Percentiles rank a stretch among this genome's conserved stretches.
Conservation (phyloP, 2,113 vertebrate species). For the Chunga burmeisteri region DNA sequence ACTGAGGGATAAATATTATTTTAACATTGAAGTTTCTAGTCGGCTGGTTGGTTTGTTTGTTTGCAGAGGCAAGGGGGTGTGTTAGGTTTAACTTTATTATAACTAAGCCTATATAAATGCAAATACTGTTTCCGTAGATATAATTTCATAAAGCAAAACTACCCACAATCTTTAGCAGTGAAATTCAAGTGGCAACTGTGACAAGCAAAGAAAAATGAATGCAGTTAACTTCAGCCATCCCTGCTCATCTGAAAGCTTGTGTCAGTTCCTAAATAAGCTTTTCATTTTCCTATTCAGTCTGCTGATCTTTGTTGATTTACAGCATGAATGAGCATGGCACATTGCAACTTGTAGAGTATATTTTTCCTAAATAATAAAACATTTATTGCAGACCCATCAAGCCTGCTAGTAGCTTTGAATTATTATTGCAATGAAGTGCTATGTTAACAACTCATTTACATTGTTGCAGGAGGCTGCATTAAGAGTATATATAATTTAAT, state of each 20-base stretch:
- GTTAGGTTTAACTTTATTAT: constrained; percentile 65
- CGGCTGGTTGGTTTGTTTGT: constrained; percentile 36
- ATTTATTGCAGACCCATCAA: constrained; percentile 79
- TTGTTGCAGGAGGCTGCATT: constrained; percentile 55
- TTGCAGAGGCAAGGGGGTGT: constrained; percentile 15
- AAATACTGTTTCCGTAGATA: constrained; percentile 70
- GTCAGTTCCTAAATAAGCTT: constrained; percentile 83
- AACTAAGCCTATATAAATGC: constrained; percentile 76
- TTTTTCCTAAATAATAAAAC: constrained; percentile 82
- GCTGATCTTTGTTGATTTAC: constrained; percentile 84
- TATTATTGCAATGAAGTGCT: constrained; percentile 72
- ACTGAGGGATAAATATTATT: neutral
- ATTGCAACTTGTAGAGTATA: constrained; percentile 73
- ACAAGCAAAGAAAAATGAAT: constrained; percentile 81
- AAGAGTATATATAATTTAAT: constrained; percentile 67
- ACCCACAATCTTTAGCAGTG: constrained; percentile 75
- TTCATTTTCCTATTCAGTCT: constrained; percentile 81
- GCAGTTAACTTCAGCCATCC: constrained; percentile 78
- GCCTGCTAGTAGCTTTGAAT: constrained; percentile 71
- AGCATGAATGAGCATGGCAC: constrained; percentile 78
- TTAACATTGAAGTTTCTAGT: neutral
- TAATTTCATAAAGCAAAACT: constrained; percentile 80
- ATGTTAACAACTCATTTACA: constrained; percentile 76
- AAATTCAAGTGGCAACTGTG: constrained; percentile 80
- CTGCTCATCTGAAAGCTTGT: constrained; percentile 78